These are phyloP conservation scores for Drosophila neotestacea DNA, from an alignment of 2,888 invertebrate species.

Conservation along the genomic window DNA sequence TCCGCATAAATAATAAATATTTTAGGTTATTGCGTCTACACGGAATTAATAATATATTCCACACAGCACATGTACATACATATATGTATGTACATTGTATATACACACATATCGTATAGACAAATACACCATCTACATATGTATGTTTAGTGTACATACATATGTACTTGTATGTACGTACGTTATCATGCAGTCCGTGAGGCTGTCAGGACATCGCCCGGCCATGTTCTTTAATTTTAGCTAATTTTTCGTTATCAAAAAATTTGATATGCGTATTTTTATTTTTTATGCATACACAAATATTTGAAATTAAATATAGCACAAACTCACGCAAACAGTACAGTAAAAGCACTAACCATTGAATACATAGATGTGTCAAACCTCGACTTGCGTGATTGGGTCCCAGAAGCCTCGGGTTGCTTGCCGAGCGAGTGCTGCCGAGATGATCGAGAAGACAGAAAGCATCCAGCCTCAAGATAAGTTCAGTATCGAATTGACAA, in stretches of 20 bases:
- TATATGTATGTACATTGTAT: not conserved
- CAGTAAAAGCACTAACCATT: not conserved
- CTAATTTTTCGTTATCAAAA: constrained; percentile 79
- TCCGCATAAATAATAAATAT: constrained; percentile 81
- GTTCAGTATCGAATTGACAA: too few species aligned
- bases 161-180: not conserved
- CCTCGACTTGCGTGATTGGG: too few species aligned
- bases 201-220: constrained; percentile 49
- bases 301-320: constrained; percentile 79
- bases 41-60: constrained; percentile 77
- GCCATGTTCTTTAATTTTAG: constrained; percentile 76
- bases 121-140: not conserved
- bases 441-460: too few species aligned
- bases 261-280: constrained; percentile 52
- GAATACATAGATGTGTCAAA: too few species aligned
- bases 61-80: constrained; percentile 17
- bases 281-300: constrained; percentile 55
- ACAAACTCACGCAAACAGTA: constrained; percentile 26
- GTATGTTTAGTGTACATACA: too few species aligned
- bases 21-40: constrained; percentile 81
- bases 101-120: constrained; percentile 1
- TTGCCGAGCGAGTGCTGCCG: too few species aligned
- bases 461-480: too few species aligned
- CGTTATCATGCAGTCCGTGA: constrained; percentile 57
- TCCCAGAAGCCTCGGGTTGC: too few species aligned